phyloP scores from a whole-genome alignment of 2,797 vertebrate genomes.

The Schizothorax lantsangensis region DNA sequence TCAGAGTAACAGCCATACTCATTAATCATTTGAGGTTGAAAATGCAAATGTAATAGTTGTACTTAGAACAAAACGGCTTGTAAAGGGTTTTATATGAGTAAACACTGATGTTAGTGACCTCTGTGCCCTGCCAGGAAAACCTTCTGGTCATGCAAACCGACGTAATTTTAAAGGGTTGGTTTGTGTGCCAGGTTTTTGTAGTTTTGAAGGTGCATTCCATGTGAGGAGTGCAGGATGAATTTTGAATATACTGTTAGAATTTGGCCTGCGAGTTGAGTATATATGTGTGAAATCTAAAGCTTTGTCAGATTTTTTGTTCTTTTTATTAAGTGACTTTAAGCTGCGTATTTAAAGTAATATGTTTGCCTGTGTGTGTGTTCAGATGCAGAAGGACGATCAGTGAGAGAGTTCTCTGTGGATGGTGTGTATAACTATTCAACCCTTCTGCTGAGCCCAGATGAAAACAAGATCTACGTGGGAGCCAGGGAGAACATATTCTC shows the following conservation, averaged over 20 bases:
- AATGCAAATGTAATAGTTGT: conserved; percentile 21
- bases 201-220: not conserved
- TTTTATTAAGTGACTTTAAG: not conserved
- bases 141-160: not conserved
- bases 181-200: not conserved
- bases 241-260: not conserved
- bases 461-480: conserved; percentile 86
- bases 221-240: not conserved
- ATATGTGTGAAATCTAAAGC: not conserved
- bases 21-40: conserved; percentile 26
- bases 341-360: not conserved
- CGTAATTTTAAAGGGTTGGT: not conserved
- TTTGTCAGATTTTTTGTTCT: not conserved
- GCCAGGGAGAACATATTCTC: conserved; percentile 88
- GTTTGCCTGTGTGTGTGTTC: conserved; percentile 53
- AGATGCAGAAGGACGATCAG: conserved; percentile 79
- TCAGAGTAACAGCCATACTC: conserved; percentile 10
- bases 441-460: conserved; percentile 86
- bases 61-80: not conserved
- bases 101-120: conserved; percentile 4
- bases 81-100: conserved; percentile 15
- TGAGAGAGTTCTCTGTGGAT: conserved; percentile 81
- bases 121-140: conserved; percentile 6
- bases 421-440: conserved; percentile 87
- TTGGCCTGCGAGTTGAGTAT: not conserved